Percentiles rank a stretch among this genome's conserved stretches.
These are phyloP conservation scores for Fragum fragum DNA, from an alignment of 2,888 invertebrate species.

Conservation along the genomic window DNA sequence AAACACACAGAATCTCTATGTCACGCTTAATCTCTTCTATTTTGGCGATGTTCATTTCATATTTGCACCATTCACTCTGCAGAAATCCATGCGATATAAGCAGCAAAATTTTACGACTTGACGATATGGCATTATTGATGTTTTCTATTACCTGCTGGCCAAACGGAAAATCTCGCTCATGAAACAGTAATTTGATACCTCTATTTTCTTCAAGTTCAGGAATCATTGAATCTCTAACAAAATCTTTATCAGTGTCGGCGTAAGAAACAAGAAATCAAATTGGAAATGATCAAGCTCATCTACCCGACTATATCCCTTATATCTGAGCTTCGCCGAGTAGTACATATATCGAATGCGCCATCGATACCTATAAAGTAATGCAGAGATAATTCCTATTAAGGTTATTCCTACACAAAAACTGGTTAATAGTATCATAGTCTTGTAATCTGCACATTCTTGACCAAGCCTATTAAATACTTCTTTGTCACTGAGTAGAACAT, in stretches of 20 bases:
- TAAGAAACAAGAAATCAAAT: constrained; percentile 50
- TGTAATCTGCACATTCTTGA: constrained; percentile 7
- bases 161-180: constrained; percentile 55
- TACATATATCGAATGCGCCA: constrained; percentile 58
- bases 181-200: constrained; percentile 42
- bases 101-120: constrained; percentile 46
- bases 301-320: constrained; percentile 25
- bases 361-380: constrained; percentile 41
- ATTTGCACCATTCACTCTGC: constrained; percentile 55
- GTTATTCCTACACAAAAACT: background rate
- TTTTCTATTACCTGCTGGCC: constrained; percentile 55
- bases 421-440: background rate
- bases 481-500: background rate
- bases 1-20: background rate
- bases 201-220: constrained; percentile 43
- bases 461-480: background rate
- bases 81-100: constrained; percentile 50
- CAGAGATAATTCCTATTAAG: background rate
- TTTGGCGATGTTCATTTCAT: constrained; percentile 14
- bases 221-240: constrained; percentile 39
- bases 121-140: constrained; percentile 53
- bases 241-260: constrained; percentile 41
- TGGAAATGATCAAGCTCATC: constrained; percentile 26
- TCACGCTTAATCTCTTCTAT: background rate
- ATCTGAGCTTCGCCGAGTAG: constrained; percentile 48